phyloP scores from a whole-genome alignment of 1,140 invertebrate species.

The Drosophila rufa region DNA sequence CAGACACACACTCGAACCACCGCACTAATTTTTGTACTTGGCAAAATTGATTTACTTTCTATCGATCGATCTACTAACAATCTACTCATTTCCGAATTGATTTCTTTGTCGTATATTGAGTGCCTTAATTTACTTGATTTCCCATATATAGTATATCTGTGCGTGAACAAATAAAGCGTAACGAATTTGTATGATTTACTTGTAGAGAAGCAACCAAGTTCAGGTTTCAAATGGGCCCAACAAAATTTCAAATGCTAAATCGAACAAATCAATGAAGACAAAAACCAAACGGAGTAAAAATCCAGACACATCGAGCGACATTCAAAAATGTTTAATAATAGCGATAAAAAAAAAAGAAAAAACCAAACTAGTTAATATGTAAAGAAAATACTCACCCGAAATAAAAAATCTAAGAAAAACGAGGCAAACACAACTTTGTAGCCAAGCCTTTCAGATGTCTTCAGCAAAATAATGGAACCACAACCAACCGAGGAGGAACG shows the following conservation, averaged over 20 bases:
- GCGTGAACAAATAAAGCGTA: conserved; percentile 28
- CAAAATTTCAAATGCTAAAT: conserved; percentile 53
- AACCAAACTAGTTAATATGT: conserved; percentile 55
- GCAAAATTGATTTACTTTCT: conserved; percentile 46
- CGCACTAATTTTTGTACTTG: conserved; percentile 76
- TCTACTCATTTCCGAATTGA: conserved; percentile 44
- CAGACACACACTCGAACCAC: conserved; percentile 58
- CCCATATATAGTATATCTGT: conserved; percentile 39
- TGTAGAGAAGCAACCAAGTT: conserved; percentile 63
- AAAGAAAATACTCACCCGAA: conserved; percentile 51
- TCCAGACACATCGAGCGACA: conserved; percentile 72
- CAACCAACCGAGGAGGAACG: conserved; percentile 12
- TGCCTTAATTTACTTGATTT: conserved; percentile 77
- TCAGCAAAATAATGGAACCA: conserved; percentile 13
- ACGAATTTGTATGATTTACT: conserved; percentile 64
- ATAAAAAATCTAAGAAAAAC: conserved; percentile 12
- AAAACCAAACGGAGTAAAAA: conserved; percentile 35
- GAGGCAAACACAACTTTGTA: conserved; percentile 29
- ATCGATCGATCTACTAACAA: conserved; percentile 58
- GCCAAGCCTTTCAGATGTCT: conserved; percentile 21
- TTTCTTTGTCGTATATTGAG: conserved; percentile 68
- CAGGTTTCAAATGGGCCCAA: conserved; percentile 82
- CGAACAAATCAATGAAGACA: conserved; percentile 49
- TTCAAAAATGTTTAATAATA: conserved; percentile 78
- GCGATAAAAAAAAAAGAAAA: conserved; percentile 43